A percentile compares a stretch with the other conserved stretches of the same genome.
Conservation (phyloP, 2,888 invertebrate species). For the Archaeoteleia sp. region DNA sequence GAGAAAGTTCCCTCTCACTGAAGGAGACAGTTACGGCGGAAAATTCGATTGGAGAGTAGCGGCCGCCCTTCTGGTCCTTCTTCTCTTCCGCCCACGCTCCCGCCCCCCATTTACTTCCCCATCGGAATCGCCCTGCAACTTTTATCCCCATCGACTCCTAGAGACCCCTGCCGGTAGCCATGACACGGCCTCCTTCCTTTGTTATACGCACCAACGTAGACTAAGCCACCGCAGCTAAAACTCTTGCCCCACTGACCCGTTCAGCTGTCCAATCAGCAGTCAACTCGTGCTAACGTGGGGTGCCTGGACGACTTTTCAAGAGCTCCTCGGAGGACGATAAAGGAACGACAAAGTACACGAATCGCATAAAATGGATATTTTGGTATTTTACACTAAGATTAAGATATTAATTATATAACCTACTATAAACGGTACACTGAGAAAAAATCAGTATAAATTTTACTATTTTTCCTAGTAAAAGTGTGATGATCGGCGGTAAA, state of each 20-base stretch:
- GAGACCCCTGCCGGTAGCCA: constrained; percentile 40
- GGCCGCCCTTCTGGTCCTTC: constrained; percentile 17
- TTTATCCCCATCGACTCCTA: constrained; percentile 41
- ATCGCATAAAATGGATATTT: too few relatives aligned
- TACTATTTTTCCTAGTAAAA: too few relatives aligned
- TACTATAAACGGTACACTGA: too few relatives aligned
- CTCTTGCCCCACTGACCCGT: constrained; percentile 68
- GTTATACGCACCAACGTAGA: constrained; percentile 36
- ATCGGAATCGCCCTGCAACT: constrained; percentile 35
- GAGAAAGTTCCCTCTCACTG: constrained; percentile 10
- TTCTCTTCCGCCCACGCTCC: constrained; percentile 29
- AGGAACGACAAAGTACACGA: too few relatives aligned
- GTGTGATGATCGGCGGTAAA: too few relatives aligned
- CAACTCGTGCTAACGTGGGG: constrained; percentile 23
- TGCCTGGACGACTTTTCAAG: constrained; percentile 16
- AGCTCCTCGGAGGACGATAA: not conserved
- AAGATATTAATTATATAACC: too few relatives aligned
- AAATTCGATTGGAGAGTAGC: constrained; percentile 41
- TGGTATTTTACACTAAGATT: too few relatives aligned
- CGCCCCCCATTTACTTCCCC: constrained; percentile 36
- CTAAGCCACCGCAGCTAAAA: constrained; percentile 37
- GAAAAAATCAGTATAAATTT: too few relatives aligned
- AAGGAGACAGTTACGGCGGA: constrained; percentile 28
- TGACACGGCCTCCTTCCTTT: constrained; percentile 38
- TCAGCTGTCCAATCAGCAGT: constrained; percentile 60